Percentiles rank a stretch among this genome's conserved stretches.
These are phyloP conservation scores for Cydia amplana DNA, from an alignment of 1,140 invertebrate species.

Conservation along the genomic window DNA sequence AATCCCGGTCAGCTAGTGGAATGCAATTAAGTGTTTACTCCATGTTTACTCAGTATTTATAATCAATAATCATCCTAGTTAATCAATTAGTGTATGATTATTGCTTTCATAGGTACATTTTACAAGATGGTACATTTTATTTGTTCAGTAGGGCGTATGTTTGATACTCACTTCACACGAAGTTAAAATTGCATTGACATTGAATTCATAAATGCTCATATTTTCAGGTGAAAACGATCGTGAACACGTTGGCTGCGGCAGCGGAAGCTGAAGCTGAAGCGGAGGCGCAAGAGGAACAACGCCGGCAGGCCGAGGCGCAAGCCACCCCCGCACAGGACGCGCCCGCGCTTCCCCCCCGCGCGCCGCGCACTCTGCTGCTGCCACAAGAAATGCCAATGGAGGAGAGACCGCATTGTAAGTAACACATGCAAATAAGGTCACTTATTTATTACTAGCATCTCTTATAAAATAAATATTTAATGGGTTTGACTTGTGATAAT, in stretches of 20 bases:
- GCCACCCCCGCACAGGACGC: constrained; percentile 42
- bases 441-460: background rate
- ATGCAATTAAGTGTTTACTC: no score
- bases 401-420: constrained; percentile 71
- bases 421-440: constrained; percentile 5
- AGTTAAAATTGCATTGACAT: no score
- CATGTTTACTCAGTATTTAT: no score
- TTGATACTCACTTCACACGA: no score
- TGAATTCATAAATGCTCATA: background rate
- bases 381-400: constrained; percentile 64
- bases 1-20: no score
- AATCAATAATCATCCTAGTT: no score
- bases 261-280: constrained; percentile 53
- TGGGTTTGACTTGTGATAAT: no score
- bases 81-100: no score
- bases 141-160: no score
- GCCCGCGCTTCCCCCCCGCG: constrained; percentile 51
- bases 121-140: no score
- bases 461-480: background rate
- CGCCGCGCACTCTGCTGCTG: constrained; percentile 64
- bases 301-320: constrained; percentile 37
- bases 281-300: constrained; percentile 45
- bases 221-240: constrained; percentile 70
- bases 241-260: constrained; percentile 67
- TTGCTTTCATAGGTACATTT: no score